Conservation (phyloP, 2,888 invertebrate genomes). For the Ormia ochracea region DNA sequence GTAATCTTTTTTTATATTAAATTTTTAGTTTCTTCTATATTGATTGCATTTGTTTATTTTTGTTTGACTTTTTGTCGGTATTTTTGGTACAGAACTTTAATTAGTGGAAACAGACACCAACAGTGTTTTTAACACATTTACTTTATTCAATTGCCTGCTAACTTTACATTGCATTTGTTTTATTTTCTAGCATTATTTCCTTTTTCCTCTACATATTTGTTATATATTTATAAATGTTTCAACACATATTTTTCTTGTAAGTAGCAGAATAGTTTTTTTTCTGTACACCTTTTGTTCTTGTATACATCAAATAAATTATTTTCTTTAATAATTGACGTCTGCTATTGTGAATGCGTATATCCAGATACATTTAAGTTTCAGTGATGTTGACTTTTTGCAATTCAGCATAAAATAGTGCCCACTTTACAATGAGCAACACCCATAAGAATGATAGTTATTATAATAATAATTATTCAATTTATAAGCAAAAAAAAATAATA, state of each 20-base stretch:
- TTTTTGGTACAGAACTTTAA: not conserved
- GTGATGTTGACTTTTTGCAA: not conserved
- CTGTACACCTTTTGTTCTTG: conserved; percentile 51
- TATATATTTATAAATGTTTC: not conserved
- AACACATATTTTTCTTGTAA: not conserved
- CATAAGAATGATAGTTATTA: too few species aligned
- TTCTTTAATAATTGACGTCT: conserved; percentile 20
- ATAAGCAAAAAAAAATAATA: too few species aligned
- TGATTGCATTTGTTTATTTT: not conserved
- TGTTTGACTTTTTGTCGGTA: not conserved
- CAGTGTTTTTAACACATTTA: not conserved
- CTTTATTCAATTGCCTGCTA: not conserved
- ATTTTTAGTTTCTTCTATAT: not conserved
- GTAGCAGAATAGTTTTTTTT: conserved; percentile 26
- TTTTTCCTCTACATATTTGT: not conserved
- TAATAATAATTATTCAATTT: too few species aligned
- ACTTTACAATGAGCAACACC: too few species aligned
- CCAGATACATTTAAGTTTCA: not conserved
- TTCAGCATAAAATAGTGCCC: too few species aligned
- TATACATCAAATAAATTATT: conserved; percentile 13
- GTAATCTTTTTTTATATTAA: not conserved
- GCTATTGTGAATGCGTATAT: conserved; percentile 49
- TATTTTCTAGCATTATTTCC: not conserved
- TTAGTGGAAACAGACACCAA: too few species aligned
- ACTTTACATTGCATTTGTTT: not conserved